A percentile compares a stretch with the other conserved stretches of the same genome.
phyloP scores from a whole-genome alignment of 2,797 vertebrate genomes.

The Parambassis ranga region DNA sequence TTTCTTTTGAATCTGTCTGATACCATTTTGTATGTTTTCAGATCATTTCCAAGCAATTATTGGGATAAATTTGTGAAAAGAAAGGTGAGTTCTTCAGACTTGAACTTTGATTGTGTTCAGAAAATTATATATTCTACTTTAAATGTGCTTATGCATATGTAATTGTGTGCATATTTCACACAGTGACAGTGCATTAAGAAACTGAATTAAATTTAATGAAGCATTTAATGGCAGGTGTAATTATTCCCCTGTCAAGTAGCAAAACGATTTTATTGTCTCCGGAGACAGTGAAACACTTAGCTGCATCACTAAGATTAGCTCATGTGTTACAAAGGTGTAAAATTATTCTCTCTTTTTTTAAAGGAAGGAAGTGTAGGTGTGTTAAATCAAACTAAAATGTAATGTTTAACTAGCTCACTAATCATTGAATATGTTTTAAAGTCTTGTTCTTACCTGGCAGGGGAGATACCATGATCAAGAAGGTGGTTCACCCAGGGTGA shows the following conservation, averaged over 20 bases:
- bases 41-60: slow-evolving; percentile 83
- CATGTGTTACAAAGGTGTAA: background rate
- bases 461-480: too few relatives aligned
- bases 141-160: slow-evolving; percentile 11
- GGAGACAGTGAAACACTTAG: background rate
- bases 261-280: slow-evolving; percentile 21
- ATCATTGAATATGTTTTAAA: background rate
- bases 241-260: slow-evolving; percentile 31
- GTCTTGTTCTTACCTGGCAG: too few relatives aligned
- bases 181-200: slow-evolving; percentile 26
- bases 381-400: background rate
- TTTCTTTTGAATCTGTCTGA: background rate
- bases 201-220: slow-evolving; percentile 49
- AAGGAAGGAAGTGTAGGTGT: background rate
- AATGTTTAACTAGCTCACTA: background rate
- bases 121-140: background rate
- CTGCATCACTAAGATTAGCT: background rate
- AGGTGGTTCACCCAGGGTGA: too few relatives aligned
- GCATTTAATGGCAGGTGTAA: slow-evolving; percentile 46
- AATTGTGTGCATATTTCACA: slow-evolving; percentile 28
- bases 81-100: slow-evolving; percentile 66
- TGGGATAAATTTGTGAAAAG: slow-evolving; percentile 87
- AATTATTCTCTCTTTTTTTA: background rate
- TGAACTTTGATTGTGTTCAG: background rate
- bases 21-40: slow-evolving; percentile 52